phyloP scores from a whole-genome alignment of 2,113 vertebrate genomes.

The Myrmecobius fasciatus region DNA sequence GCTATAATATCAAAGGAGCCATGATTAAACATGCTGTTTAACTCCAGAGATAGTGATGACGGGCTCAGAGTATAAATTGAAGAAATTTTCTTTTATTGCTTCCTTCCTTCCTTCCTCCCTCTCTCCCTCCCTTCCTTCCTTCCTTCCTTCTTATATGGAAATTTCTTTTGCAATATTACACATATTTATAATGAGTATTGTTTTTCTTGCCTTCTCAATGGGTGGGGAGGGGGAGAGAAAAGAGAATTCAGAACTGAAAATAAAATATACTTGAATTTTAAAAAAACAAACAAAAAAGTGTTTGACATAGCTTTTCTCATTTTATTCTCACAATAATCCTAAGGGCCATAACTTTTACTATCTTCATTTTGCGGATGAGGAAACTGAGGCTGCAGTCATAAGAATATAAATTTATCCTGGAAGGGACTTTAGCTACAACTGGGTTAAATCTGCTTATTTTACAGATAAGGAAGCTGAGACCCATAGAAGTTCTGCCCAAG shows the following conservation, averaged over 20 bases:
- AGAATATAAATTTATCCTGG: background rate
- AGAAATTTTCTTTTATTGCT: background rate
- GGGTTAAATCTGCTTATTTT: background rate
- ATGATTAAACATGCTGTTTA: background rate
- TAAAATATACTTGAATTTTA: background rate
- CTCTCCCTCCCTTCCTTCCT: too few species aligned
- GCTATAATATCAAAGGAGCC: background rate
- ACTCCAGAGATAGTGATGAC: background rate
- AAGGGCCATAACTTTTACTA: background rate
- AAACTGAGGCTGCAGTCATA: background rate
- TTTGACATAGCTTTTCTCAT: background rate
- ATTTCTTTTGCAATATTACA: background rate
- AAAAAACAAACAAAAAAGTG: background rate
- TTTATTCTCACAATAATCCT: background rate
- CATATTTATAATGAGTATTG: background rate
- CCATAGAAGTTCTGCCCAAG: background rate
- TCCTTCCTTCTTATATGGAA: background rate
- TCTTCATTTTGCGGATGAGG: background rate
- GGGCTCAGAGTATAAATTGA: background rate
- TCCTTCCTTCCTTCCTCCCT: too few species aligned
- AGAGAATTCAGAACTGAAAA: background rate
- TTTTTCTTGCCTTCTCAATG: background rate
- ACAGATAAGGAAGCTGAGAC: background rate
- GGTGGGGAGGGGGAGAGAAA: background rate
- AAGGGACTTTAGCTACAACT: background rate